Base-by-base conservation (phyloP, 2,797 vertebrate species). In the Pantherophis alleghaniensis region DNA sequence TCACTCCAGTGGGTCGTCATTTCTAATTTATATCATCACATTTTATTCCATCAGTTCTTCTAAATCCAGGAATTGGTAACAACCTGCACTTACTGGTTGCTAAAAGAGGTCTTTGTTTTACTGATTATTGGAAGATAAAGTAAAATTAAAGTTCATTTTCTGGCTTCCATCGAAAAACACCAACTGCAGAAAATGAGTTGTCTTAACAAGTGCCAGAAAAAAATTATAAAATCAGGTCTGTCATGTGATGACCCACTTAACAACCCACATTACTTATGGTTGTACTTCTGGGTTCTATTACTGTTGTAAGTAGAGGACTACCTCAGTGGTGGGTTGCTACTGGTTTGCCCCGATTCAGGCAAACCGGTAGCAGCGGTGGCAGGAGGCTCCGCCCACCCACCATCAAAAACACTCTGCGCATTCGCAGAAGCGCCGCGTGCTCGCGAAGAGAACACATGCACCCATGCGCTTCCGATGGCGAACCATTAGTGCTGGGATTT, bases 1-100 rank as follows among this genome's bases (percentile, higher is more conserved):
- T 96, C 95, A 92, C 95, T 94, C 95, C 92, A 93, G 92, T 96
- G 94, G 94, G 93, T 92, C 96, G 96, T 95, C 95, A 91, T 96
- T 96, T 95, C 96, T 94, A 94, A 95, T 95, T 96, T 97, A 57
- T 92, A 24, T 95, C 83, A 79, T 88, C 93, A 92, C 89, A 69
- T 91, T 97, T 94, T 96, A 92, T 57, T 94, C 94, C 95, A 94
- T 94, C 94, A 95, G 91, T 91, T 89, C 87, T 93, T 87, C 88
- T 90, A 94, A 89, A 88, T 87, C 61, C 20, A 56, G 94, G 93
- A 90, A 92, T 56, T 69, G 93, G 53, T 63, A 37, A 94, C 94
- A 74, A 94, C 88, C 89, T 95, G 1, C 66, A 92, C 96, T 97
- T 94, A 94, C 92, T 91, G 93, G 61, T 14, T 94, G 93, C 95